These are phyloP conservation scores for Megalops cyprinoides DNA, from an alignment of 2,797 vertebrate genomes.

Conservation along the genomic window DNA sequence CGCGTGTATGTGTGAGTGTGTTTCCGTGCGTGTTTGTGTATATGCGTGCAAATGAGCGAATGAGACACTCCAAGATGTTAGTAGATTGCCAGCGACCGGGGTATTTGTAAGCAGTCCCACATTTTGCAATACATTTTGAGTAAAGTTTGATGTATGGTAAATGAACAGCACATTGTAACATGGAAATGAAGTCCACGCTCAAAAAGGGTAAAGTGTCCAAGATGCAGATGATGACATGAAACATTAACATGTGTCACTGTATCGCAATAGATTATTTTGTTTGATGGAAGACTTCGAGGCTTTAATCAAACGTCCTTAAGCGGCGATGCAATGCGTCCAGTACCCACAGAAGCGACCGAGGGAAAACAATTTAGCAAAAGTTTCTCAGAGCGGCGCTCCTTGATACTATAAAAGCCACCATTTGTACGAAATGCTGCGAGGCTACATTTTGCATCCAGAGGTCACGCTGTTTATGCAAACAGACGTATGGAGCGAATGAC, in stretches of 20 bases:
- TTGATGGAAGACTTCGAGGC: slow-evolving; percentile 30
- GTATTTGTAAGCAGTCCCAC: background rate
- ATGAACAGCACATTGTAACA: background rate
- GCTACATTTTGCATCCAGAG: background rate
- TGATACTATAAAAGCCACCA: slow-evolving; percentile 22
- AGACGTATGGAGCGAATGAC: slow-evolving; percentile 30
- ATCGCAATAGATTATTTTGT: slow-evolving; percentile 40
- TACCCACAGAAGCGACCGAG: background rate
- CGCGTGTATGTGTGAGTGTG: background rate
- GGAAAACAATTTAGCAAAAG: slow-evolving; percentile 34
- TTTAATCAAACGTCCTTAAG: slow-evolving; percentile 19
- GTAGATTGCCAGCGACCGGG: background rate
- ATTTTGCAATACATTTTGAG: background rate
- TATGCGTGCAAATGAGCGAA: background rate
- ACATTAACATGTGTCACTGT: slow-evolving; percentile 48
- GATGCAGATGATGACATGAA: slow-evolving; percentile 35
- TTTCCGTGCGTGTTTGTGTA: background rate
- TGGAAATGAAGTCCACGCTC: background rate
- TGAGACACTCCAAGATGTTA: background rate
- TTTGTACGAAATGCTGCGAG: slow-evolving; percentile 9
- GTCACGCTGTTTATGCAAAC: slow-evolving; percentile 9
- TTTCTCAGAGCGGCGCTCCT: slow-evolving; percentile 23
- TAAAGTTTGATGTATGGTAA: background rate
- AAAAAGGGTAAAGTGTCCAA: slow-evolving; percentile 9
- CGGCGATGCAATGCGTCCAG: slow-evolving; percentile 28